Evolutionary conservation across 2,888 invertebrate genomes (phyloP).

Genomic region (Lasioglossum morio): DNA sequence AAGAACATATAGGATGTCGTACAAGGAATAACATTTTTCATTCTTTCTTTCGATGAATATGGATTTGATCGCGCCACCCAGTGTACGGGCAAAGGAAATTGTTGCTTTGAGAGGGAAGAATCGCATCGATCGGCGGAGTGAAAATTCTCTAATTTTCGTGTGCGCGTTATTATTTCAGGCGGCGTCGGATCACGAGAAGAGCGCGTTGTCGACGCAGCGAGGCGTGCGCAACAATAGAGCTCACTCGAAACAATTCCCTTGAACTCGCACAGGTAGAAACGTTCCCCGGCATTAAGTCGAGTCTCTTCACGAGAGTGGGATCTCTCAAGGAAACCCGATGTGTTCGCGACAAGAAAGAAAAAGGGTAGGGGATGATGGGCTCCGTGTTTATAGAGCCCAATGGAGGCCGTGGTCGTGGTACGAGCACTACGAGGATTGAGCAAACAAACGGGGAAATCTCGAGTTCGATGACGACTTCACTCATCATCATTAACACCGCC

Average conservation of each 20-base stretch:
- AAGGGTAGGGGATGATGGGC: slow-evolving; percentile 12
- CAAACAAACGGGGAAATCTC: slow-evolving; percentile 63
- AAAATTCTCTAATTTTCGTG: not conserved
- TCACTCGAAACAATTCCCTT: slow-evolving; percentile 38
- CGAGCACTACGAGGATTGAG: slow-evolving; percentile 58
- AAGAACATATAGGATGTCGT: not conserved
- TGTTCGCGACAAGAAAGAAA: slow-evolving; percentile 54
- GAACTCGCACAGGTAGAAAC: slow-evolving; percentile 31
- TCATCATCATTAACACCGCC: slow-evolving; percentile 73
- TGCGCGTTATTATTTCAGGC: slow-evolving; percentile 32
- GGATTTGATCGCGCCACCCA: not conserved
- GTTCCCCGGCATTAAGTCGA: slow-evolving; percentile 49
- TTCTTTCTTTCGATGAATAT: too few relatives aligned
- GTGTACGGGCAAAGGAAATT: not conserved
- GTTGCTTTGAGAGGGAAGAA: not conserved
- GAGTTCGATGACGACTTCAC: slow-evolving; percentile 63
- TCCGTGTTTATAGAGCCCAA: slow-evolving; percentile 65
- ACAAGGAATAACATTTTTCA: not conserved
- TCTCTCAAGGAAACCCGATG: slow-evolving; percentile 60
- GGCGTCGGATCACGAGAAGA: slow-evolving; percentile 19
- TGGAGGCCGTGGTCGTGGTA: slow-evolving; percentile 50
- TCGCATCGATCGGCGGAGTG: not conserved
- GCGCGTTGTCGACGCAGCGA: slow-evolving; percentile 9
- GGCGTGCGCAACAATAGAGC: slow-evolving; percentile 37
- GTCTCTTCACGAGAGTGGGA: slow-evolving; percentile 32